Evolutionary conservation across 2,797 vertebrate species (phyloP), one percentile per base, ranked within the genome.

Genomic region (Paedocypris micromegethes): DNA sequence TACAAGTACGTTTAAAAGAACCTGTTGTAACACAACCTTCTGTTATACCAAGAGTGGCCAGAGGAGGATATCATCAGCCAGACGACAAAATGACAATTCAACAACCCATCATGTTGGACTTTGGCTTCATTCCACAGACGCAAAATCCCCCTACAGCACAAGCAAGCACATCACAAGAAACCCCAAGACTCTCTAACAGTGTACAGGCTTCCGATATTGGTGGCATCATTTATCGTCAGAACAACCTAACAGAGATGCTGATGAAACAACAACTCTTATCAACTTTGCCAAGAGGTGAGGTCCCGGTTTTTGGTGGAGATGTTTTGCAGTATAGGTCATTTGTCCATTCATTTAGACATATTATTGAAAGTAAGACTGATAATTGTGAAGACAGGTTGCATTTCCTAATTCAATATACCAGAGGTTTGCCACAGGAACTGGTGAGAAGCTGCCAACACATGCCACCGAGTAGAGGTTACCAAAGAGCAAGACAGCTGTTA

Each of bases 211-310:
- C 9, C 49, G 55, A 66, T 9, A 43, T 60, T 4, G 3, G 3
- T 9, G 6, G 6, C 8, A 48, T 66, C 8, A 38, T 60, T 38
- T 8, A 66, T 9, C 66, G n/a, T 1, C 50, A 72, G 44, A 66
- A 46, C 5, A 6, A 55, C 2, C n/a, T 54, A 23, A 66, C 70
- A 44, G 37, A 40, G 5, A 56, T 66, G 5, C 64, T 50, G 8
- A n/a, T 62, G 38, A 62, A 50, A 50, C 47, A 62, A 49, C 47
- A 62, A 62, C 46, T 50, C n/a, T 38, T 61, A 5, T 41, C 46
- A 37, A 69, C 47, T 2, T 49, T 64, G 40, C 63, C 62, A 51
- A 61, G 3, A 40, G 46, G 46, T 47, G 45, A 61, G 38, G 48
- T 60, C 6, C 37, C 58, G 3, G 6, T 61, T 2, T 61, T 49